Base-by-base conservation (phyloP, 2,113 vertebrate species). In the Sylvia atricapilla region DNA sequence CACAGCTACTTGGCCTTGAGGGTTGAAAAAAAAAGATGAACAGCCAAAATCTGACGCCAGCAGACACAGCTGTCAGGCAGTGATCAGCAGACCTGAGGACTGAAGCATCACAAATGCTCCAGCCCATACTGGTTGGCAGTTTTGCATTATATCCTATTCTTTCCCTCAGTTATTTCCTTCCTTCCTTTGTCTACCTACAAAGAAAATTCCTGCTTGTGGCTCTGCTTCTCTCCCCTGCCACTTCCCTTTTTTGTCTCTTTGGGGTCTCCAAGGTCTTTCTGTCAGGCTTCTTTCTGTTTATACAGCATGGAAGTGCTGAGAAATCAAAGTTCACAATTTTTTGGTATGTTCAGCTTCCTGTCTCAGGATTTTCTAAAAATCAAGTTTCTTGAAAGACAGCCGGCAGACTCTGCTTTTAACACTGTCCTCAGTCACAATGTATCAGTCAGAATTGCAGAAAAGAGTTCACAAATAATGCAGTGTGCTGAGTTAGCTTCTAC, bases 21-120 rank as follows among this genome's bases (percentile, higher is more conserved):
- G 80, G 69, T 44, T 89, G 86, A 96, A 95, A 89, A 92, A 19
- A 83, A 88, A 55, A 87, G 64, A 96, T 56, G 73, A 93, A 92
- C 47, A 81, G 84, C 50, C 56, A 92, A 75, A 92, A 68, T 64
- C 2, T 0, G 2, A 84, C 66, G 76, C 47, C 73, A 93, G 60
- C 68, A 93, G 90, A 86, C 47, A 81, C 59, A 95, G 90, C 60
- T 93, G 79, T 63, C 76, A 84, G 59, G 90, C 92, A 89, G 50
- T 19, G 60, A 90, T 81, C 91, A 73, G 59, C 68, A 93, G 64
- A 70, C 63, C 79, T 70, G 35, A 74, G 1, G 30, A 91, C 69
- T 68, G 89, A 2, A 86, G 33, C 8, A 2, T 39, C 81, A 55
- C 3, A 23, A 83, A 84, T 1, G 1, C 52, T 66, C 30, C 43